Evolutionary conservation across 2,888 invertebrate genomes (phyloP).

Genomic region (Anthophora plumipes): DNA sequence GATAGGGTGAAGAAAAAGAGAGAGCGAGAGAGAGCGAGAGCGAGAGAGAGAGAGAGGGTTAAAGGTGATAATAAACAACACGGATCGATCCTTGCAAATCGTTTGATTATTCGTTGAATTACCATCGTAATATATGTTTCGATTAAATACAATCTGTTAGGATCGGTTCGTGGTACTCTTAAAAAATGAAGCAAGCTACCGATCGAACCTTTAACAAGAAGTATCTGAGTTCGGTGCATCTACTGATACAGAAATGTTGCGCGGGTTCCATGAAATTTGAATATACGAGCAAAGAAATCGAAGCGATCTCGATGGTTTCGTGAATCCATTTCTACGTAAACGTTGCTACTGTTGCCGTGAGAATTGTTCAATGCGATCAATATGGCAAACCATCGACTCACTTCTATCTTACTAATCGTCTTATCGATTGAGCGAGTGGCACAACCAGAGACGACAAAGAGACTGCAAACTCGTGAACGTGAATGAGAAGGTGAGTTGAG

Average conservation of each 20-base stretch:
- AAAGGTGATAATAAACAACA: conserved; percentile 37
- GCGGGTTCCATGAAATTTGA: conserved; percentile 40
- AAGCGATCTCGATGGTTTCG: conserved; percentile 47
- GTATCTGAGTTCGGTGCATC: conserved; percentile 55
- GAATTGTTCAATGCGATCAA: not conserved
- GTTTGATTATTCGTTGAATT: too few relatives aligned
- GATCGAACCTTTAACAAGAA: conserved; percentile 46
- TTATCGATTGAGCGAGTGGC: conserved; percentile 62
- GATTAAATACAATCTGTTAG: conserved; percentile 7
- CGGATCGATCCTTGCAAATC: conserved; percentile 22
- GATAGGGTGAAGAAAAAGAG: not conserved
- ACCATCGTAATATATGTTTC: not conserved
- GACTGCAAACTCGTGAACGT: conserved; percentile 22
- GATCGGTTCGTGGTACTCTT: conserved; percentile 14
- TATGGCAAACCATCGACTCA: conserved; percentile 41
- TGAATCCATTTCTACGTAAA: not conserved
- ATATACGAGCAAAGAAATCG: conserved; percentile 45
- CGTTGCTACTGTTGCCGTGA: not conserved
- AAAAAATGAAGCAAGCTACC: conserved; percentile 55
- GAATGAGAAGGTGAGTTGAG: conserved; percentile 37
- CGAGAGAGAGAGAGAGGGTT: conserved; percentile 11
- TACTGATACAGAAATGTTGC: conserved; percentile 47
- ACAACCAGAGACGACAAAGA: conserved; percentile 33
- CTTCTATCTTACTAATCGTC: conserved; percentile 41
- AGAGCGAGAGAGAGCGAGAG: conserved; percentile 11